Evolutionary conservation across 2,888 invertebrate species (phyloP).

Genomic region (Bombylius discolor): DNA sequence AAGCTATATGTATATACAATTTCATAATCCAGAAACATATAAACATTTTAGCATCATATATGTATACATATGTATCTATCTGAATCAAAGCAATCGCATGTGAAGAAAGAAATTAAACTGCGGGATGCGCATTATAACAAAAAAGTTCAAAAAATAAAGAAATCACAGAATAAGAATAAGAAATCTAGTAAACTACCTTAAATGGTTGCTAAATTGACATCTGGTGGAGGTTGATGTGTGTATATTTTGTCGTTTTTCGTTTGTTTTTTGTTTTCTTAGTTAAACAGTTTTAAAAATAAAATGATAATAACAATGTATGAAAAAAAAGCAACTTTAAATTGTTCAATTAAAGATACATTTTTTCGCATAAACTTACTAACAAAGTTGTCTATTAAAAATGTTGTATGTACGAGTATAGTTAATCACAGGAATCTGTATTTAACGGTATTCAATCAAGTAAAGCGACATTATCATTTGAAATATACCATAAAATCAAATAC

Average conservation of each 20-base stretch:
- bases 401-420: too few species aligned
- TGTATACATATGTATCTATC: background rate
- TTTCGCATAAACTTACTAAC: too few species aligned
- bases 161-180: slow-evolving; percentile 1
- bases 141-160: background rate
- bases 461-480: slow-evolving; percentile 8
- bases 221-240: background rate
- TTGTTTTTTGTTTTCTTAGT: too few species aligned
- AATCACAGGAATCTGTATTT: background rate
- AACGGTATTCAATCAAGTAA: slow-evolving; percentile 6
- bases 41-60: too few species aligned
- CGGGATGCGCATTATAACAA: background rate
- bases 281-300: too few species aligned
- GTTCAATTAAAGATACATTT: too few species aligned
- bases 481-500: background rate
- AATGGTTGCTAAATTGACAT: slow-evolving; percentile 9
- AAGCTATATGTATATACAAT: too few species aligned
- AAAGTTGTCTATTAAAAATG: too few species aligned
- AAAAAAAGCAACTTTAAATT: too few species aligned
- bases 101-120: background rate
- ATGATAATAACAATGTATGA: too few species aligned
- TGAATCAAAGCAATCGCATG: background rate
- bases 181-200: slow-evolving; percentile 8
- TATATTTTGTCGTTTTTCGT: background rate
- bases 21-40: too few species aligned